These are phyloP conservation scores for Prunella strophiata DNA, from an alignment of 2,797 vertebrate genomes.

Conservation along the genomic window DNA sequence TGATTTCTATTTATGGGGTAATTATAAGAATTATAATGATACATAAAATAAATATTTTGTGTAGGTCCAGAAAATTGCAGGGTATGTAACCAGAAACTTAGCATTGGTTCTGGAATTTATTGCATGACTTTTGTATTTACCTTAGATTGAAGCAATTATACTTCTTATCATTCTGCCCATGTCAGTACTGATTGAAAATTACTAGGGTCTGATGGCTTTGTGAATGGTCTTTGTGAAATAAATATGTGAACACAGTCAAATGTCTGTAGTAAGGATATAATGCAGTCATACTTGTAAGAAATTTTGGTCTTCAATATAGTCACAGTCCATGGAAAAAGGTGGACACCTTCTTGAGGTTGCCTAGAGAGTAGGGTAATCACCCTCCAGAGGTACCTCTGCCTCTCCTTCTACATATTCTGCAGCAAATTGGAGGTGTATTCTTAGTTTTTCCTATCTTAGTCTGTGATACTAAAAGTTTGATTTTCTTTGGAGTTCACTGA, in stretches of 20 bases:
- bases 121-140: not conserved
- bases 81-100: not conserved
- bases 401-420: not conserved
- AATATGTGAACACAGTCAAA: not conserved
- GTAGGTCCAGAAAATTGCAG: not conserved
- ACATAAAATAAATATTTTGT: not conserved
- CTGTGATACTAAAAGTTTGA: not conserved
- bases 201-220: not conserved
- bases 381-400: not conserved
- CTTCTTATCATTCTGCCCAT: not conserved
- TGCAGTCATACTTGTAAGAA: not conserved
- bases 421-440: not conserved
- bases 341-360: not conserved
- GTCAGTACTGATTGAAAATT: not conserved
- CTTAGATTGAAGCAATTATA: not conserved
- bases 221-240: not conserved
- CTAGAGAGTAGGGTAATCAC: not conserved
- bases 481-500: not conserved
- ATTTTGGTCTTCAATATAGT: not conserved
- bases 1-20: not conserved
- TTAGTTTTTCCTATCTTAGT: not conserved
- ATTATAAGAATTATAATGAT: not conserved
- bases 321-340: not conserved
- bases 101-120: not conserved
- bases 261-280: not conserved